Base-by-base conservation (phyloP, 2,888 invertebrate genomes). In the Sesia bembeciformis region DNA sequence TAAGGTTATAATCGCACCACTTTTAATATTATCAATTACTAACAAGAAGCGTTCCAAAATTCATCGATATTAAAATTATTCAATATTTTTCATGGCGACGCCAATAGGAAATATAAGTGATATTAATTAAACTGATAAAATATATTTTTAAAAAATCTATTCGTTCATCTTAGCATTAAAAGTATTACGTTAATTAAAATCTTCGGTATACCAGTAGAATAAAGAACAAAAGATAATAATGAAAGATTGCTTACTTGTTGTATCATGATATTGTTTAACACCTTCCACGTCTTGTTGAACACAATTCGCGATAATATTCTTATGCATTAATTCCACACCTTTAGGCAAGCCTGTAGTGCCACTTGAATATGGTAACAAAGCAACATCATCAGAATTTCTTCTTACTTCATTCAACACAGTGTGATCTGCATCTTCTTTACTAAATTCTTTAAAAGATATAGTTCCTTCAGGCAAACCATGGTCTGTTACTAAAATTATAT, bases 271-370 rank as follows among this genome's bases (percentile, higher is more conserved):
- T 50, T 76, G 68, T 46, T 70, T 69, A 1, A 72, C 57, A 51
- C 64, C 72, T 0, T 75, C 67, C 3, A 70, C 66, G 55, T 77
- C 65, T 60, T 75, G 66, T 56, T 84, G 84, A 4, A 67, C 40
- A 56, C 70, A 69, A 64, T 92, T 91, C 0, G 89, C 65, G 0
- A 91, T 75, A 4, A 92, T 64, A 74, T 91, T 92, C 53, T 64
- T 79, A 74, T 94, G 92, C 0, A 91, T 89, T 0, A 94, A 72
- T 66, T 92, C 89, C 0, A 95, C 94, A 3, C 94, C 94, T 86
- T 95, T 95, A 0, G 95, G 93, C 49, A 94, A 65, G 0, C 97
- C 96, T 0, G 96, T 96, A 0, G 97, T 97, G 1, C 95, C 95
- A 72, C 95, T 96, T 3, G 96, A 96, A 82, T 94, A 96, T 0